Evolutionary conservation across 1,140 invertebrate species (phyloP), one percentile per base, ranked within the genome.

Genomic region (Callitettix versicolor): DNA sequence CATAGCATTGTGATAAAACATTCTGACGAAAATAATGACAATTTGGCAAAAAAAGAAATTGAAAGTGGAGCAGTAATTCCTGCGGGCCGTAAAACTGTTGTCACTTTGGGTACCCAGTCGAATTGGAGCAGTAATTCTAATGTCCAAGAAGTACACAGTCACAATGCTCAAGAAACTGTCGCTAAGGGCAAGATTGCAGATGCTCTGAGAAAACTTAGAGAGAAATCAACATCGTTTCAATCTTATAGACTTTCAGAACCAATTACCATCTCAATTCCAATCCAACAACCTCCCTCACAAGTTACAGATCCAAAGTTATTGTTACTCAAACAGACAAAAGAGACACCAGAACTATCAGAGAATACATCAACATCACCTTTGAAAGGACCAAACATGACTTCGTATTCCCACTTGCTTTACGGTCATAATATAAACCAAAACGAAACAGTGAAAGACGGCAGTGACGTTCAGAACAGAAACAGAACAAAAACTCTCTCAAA

Each of bases 1-100:
- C 57, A 59, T 53, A 40, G 36, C 14, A 54, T 55, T n/a, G 36
- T 46, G 2, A 55, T 55, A 18, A 55, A 55, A 41, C 42, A 33
- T 24, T 42, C 41, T 17, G n/a, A 53, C 9, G 18, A 34, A 22
- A 17, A 18, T 3, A 30, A 41, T 44, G 47, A 55, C 2, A 55
- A 44, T 26, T 36, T 9, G 18, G 14, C 14, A 9, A 43, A 22
- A 2, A 22, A 12, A 40, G 52, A 55, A 44, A 58, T 20, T 17
- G 48, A 49, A 51, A 26, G 38, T 2, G 40, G 33, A 21, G 22
- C 53, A 9, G 48, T 24, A 33, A 40, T 49, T 14, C 55, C 46
- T 9, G 49, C 44, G 47, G 57, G 59, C 1, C 34, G 55, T 24
- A 60, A 34, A 42, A 60, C 57, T 26, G 53, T 60, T 55, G 59